phyloP scores from a whole-genome alignment of 2,888 invertebrate species.

The Dasysyrphus albostriatus region DNA sequence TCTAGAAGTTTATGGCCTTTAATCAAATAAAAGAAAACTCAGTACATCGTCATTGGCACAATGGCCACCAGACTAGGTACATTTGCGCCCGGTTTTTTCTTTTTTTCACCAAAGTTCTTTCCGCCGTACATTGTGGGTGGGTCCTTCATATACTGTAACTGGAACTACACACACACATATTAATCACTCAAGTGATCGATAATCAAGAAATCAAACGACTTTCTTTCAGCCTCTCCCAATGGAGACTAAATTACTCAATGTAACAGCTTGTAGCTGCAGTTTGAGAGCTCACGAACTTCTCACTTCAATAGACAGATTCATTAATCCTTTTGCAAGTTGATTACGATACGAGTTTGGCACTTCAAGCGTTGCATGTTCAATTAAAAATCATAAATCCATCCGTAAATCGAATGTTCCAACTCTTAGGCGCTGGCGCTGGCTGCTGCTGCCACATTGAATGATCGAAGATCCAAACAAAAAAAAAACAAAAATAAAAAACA shows the following conservation, averaged over 20 bases:
- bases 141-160: not conserved
- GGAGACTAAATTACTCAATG: slow-evolving; percentile 25
- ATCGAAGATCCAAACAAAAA: slow-evolving; percentile 42
- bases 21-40: too few relatives aligned
- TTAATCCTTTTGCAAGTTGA: slow-evolving; percentile 57
- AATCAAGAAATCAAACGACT: slow-evolving; percentile 48
- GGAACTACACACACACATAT: not conserved
- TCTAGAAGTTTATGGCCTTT: too few relatives aligned
- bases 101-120: not conserved
- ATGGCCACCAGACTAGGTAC: too few relatives aligned
- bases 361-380: slow-evolving; percentile 58
- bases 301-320: slow-evolving; percentile 55
- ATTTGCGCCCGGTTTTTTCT: too few relatives aligned
- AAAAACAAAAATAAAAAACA: slow-evolving; percentile 28
- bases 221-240: slow-evolving; percentile 48
- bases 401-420: slow-evolving; percentile 61
- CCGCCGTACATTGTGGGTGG: not conserved
- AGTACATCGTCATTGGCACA: too few relatives aligned
- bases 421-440: slow-evolving; percentile 1
- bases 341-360: slow-evolving; percentile 52
- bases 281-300: slow-evolving; percentile 44
- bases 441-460: slow-evolving; percentile 29
- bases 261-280: slow-evolving; percentile 25
- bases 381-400: slow-evolving; percentile 71
- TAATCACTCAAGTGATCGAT: slow-evolving; percentile 22